A percentile compares a stretch with the other conserved stretches of the same genome.
phyloP scores from a whole-genome alignment of 2,113 vertebrate genomes.

The Rattus rattus region DNA sequence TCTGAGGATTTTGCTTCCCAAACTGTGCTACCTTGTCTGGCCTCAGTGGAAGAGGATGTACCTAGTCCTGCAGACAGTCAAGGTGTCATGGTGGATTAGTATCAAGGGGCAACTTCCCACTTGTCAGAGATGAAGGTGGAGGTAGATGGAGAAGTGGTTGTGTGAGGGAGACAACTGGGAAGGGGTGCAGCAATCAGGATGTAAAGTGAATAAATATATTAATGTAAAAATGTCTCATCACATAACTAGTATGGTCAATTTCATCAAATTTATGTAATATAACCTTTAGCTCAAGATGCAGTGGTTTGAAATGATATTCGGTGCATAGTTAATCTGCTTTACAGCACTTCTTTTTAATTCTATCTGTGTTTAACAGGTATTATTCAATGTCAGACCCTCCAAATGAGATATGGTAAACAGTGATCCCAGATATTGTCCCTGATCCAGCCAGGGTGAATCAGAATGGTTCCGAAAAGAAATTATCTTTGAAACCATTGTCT shows the following conservation, averaged over 20 bases:
- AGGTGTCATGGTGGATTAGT: too few relatives aligned
- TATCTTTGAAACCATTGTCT: neutral
- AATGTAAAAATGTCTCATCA: neutral
- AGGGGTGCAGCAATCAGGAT: neutral
- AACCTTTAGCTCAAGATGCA: neutral
- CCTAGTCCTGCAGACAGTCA: too few relatives aligned
- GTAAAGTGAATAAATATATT: neutral
- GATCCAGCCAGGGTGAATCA: neutral
- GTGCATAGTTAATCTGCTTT: neutral
- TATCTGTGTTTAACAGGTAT: neutral
- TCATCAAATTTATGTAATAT: neutral
- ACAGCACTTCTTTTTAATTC: conserved; percentile 2
- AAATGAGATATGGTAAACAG: neutral
- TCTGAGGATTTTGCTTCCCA: too few relatives aligned
- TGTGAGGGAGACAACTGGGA: too few relatives aligned
- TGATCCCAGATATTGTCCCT: neutral
- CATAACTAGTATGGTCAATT: neutral
- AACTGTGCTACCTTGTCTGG: too few relatives aligned
- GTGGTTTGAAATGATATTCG: neutral
- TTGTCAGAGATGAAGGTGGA: too few relatives aligned
- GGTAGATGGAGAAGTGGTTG: accelerated
- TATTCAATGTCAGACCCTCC: neutral
- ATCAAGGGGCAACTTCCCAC: too few relatives aligned
- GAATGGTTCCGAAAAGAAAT: neutral
- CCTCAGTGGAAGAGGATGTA: too few relatives aligned